Base-by-base conservation (phyloP, 1,140 invertebrate species). In the Homalodisca vitripennis region DNA sequence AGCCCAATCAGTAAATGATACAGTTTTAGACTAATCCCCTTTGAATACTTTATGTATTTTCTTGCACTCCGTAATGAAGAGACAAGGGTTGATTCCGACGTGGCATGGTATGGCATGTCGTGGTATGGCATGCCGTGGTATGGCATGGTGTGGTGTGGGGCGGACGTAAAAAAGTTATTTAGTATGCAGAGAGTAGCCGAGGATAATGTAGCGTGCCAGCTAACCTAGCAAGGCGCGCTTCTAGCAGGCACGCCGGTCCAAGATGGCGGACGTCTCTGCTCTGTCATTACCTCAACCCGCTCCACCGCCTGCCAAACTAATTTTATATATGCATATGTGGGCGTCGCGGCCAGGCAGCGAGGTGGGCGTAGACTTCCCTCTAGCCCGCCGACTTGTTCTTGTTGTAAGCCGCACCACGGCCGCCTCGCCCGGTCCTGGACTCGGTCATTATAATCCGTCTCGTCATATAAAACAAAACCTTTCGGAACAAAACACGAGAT, bases 271-370 rank as follows among this genome's bases (percentile, higher is more conserved):
- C 34, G 6, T 17, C 6, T 17, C 34, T 17, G 34, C 34, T 41
- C 34, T 17, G 17, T 17, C 34, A 41, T 17, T 41, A 41, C 34
- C 6, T 17, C 34, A 10, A 17, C 17, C 34, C 34, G 48, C 20
- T 53, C 48, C 10, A 26, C 55, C 55, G 55, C 55, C 55, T 46
- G 63, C 63, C 63, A 46, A 31, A 66, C 32, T 66, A 66, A 66
- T 66, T 66, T 66, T 66, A 66, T 66, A 66, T 66, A 66, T 66
- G 63, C 63, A 66, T 66, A 66, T 66, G 63, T 66, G 63, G 63
- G 63, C 63, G 63, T 66, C 32, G 31, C 14, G 24, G 22, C 14
- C 55, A 26, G 22, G 2, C 10, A 14, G 48, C 34, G 6, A 29
- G 17, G 6, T 60, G 63, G 63, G 32, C 32, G 32, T 66, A 6